These are phyloP conservation scores for Ericerus pela DNA, from an alignment of 1,140 invertebrate species.

Conservation along the genomic window DNA sequence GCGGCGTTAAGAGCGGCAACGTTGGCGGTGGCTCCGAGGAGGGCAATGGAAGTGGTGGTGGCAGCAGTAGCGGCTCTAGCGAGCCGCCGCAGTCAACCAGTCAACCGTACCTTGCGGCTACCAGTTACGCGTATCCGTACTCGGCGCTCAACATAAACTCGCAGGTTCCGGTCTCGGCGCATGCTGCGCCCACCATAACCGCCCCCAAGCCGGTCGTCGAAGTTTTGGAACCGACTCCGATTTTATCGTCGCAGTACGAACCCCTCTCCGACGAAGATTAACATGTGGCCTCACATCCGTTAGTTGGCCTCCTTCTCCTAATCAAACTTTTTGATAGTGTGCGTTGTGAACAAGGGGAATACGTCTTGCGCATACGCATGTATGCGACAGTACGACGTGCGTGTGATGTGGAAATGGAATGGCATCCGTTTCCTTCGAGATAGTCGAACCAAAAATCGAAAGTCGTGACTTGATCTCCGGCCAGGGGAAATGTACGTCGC, in stretches of 20 bases:
- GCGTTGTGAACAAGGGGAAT: too few relatives aligned
- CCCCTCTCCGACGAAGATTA: slow-evolving; percentile 76
- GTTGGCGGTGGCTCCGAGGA: slow-evolving; percentile 28
- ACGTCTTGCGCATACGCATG: too few relatives aligned
- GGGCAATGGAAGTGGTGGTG: slow-evolving; percentile 30
- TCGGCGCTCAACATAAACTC: slow-evolving; percentile 40
- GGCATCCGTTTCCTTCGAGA: too few relatives aligned
- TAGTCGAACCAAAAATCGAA: too few relatives aligned
- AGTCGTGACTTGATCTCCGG: too few relatives aligned
- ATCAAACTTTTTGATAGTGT: too few relatives aligned
- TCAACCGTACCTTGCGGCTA: slow-evolving; percentile 26
- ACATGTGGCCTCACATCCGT: too few relatives aligned
- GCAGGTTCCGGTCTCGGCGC: slow-evolving; percentile 33
- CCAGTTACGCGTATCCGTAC: slow-evolving; percentile 43
- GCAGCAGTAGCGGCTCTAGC: slow-evolving; percentile 38
- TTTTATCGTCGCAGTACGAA: slow-evolving; percentile 71
- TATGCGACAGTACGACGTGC: too few relatives aligned
- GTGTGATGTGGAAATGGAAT: too few relatives aligned
- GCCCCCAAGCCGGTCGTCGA: slow-evolving; percentile 28
- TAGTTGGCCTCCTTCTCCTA: too few relatives aligned
- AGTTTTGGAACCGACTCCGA: slow-evolving; percentile 52
- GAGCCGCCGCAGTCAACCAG: slow-evolving; percentile 24
- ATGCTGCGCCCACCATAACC: slow-evolving; percentile 29
- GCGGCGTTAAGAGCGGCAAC: background rate
- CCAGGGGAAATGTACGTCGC: too few relatives aligned